Base-by-base conservation (phyloP, 2,797 vertebrate species). In the Melanotaenia nigrans region DNA sequence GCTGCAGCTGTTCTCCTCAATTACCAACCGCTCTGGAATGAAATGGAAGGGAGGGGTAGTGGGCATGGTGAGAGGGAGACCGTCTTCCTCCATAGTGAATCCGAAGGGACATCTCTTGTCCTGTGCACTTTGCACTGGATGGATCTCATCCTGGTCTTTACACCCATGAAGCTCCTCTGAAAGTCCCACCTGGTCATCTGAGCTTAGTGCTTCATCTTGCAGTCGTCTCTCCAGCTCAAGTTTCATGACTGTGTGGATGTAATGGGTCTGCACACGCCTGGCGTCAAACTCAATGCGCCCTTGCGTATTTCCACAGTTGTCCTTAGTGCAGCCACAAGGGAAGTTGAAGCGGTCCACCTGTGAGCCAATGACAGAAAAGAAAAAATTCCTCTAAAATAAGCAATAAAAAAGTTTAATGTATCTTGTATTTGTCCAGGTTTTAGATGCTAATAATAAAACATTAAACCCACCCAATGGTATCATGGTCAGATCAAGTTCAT, bases 321-420 rank as follows among this genome's bases (percentile, higher is more conserved):
- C 96, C 80, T 93, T 94, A 11, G 94, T 95, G 91, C 97, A 98
- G 69, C 96, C 96, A 0, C 97, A 98, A 5, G 97, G 97, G 84
- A 98, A 98, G 1, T 90, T 93, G 0, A 95, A 95, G 87, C 96
- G 96, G 86, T 98, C 97, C 94, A 96, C 96, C 97, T 98, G 92
- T 10, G 9, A n/a, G 36, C 57, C 12, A 56, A 53, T 65, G 56
- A 80, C 10, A 75, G 35, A 28, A 67, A 3, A 1, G 14, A 24
- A 9, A 63, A n/a, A 22, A 20, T 60, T 61, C 20, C 3, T 60
- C 18, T 54, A 28, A 63, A 18, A 66, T 18, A 45, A 65, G 32
- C 51, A n/a, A 32, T n/a, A 33, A 54, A 45, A 12, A 25, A 25
- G 1, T 45, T 16, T 5, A 18, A 53, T 22, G 22, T 13, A 25